Conservation (phyloP, 2,888 invertebrate species). For the Mystacides longicornis region DNA sequence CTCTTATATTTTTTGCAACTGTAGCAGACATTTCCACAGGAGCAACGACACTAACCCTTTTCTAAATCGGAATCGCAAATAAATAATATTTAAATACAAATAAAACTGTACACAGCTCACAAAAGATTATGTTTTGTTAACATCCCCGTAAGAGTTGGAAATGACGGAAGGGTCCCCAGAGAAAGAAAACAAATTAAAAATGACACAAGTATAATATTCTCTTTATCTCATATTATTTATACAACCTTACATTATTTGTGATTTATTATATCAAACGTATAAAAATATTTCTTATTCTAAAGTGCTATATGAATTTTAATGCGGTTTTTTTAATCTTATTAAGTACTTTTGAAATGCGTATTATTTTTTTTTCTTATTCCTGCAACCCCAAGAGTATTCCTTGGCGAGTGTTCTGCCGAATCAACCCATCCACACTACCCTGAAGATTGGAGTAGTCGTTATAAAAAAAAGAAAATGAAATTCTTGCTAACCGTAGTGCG, state of each 20-base stretch:
- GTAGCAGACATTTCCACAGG: too few relatives aligned
- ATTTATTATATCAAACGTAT: background rate
- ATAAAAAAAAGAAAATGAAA: too few relatives aligned
- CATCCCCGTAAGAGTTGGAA: background rate
- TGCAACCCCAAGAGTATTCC: background rate
- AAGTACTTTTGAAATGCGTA: too few relatives aligned
- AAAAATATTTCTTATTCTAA: background rate
- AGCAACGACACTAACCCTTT: background rate
- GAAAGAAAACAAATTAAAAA: background rate
- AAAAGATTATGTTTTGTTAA: background rate
- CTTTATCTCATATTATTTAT: background rate
- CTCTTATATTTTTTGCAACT: too few relatives aligned
- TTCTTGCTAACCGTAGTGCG: too few relatives aligned
- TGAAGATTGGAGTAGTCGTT: too few relatives aligned
- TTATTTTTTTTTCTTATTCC: background rate
- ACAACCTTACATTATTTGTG: background rate
- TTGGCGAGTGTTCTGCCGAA: too few relatives aligned
- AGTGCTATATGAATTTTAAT: background rate
- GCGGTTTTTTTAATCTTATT: background rate
- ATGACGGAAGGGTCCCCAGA: background rate
- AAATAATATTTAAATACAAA: conserved; percentile 1
- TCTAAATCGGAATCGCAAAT: background rate
- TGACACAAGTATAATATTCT: background rate
- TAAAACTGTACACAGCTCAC: background rate
- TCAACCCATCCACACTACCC: too few relatives aligned